These are phyloP conservation scores for Aulostomus chinensis DNA, from an alignment of 2,797 vertebrate species.

Conservation along the genomic window DNA sequence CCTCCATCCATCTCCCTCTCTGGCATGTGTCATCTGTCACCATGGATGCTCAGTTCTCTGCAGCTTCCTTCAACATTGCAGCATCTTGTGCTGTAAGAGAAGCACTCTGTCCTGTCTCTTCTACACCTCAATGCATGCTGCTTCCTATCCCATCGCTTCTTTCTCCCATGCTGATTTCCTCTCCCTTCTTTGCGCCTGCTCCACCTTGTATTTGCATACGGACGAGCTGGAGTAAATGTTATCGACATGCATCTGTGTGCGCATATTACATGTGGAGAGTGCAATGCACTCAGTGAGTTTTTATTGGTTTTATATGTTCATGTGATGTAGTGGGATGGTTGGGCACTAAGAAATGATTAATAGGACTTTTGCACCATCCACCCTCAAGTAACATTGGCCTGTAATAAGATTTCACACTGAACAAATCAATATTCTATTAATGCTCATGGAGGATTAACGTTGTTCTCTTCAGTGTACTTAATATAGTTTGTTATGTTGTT, in stretches of 20 bases:
- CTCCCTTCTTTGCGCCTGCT: constrained; percentile 51
- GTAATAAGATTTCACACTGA: constrained; percentile 6
- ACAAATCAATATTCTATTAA: constrained; percentile 23
- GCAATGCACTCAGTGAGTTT: constrained; percentile 16
- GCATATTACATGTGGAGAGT: constrained; percentile 13
- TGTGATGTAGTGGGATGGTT: not conserved
- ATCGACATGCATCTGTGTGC: constrained; percentile 26
- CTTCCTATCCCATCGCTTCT: constrained; percentile 24
- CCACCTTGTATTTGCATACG: constrained; percentile 63
- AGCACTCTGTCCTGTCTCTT: constrained; percentile 31
- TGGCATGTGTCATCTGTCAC: constrained; percentile 42
- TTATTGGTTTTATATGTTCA: not conserved
- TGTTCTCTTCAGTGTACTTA: not conserved
- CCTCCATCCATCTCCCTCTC: constrained; percentile 38
- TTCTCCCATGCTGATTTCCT: constrained; percentile 37
- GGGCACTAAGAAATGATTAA: constrained; percentile 6
- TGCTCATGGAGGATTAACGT: not conserved
- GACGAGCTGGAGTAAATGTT: constrained; percentile 38
- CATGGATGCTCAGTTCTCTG: constrained; percentile 36
- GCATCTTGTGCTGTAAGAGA: constrained; percentile 30
- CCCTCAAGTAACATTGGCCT: not conserved
- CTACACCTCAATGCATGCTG: constrained; percentile 43
- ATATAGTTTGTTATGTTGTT: not conserved
- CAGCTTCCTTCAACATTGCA: constrained; percentile 38
- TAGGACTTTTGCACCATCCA: constrained; percentile 5